A percentile compares a stretch with the other conserved stretches of the same genome.
Evolutionary conservation across 2,113 vertebrate genomes (phyloP).

Genomic region (Bagarius yarrelli): DNA sequence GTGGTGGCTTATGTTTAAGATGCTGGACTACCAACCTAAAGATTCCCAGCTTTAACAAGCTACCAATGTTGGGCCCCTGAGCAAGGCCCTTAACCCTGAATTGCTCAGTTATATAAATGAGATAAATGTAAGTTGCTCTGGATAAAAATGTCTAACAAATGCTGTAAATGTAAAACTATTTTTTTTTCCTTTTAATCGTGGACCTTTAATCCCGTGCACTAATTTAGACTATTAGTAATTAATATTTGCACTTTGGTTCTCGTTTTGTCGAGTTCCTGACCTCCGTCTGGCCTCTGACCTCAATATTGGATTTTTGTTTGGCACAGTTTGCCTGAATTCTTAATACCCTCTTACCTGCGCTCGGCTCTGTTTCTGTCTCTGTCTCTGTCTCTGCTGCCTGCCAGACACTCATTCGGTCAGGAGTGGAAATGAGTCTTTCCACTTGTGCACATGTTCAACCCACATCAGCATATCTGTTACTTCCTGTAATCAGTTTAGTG

Average conservation of each 20-base stretch:
- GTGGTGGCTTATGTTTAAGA: no score
- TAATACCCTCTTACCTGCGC: neutral
- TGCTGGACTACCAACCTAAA: no score
- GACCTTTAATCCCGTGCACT: no score
- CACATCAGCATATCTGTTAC: constrained; percentile 1
- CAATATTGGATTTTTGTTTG: neutral
- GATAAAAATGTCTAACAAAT: no score
- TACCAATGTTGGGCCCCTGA: no score
- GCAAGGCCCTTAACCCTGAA: no score
- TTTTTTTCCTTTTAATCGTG: no score
- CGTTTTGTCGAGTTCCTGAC: neutral
- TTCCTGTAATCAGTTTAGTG: constrained; percentile 18
- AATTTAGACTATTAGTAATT: no score
- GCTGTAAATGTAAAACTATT: no score
- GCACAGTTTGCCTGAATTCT: neutral
- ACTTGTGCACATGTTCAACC: neutral
- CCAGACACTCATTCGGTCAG: neutral
- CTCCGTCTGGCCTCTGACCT: neutral
- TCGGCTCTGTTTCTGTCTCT: neutral
- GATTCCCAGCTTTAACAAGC: no score
- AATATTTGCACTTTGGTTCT: neutral
- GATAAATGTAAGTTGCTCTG: no score
- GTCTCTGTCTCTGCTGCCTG: neutral
- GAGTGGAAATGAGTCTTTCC: constrained; percentile 1
- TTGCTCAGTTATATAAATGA: no score